A percentile compares a stretch with the other conserved stretches of the same genome.
phyloP scores from a whole-genome alignment of 2,113 vertebrate species.

The Fregata magnificens region DNA sequence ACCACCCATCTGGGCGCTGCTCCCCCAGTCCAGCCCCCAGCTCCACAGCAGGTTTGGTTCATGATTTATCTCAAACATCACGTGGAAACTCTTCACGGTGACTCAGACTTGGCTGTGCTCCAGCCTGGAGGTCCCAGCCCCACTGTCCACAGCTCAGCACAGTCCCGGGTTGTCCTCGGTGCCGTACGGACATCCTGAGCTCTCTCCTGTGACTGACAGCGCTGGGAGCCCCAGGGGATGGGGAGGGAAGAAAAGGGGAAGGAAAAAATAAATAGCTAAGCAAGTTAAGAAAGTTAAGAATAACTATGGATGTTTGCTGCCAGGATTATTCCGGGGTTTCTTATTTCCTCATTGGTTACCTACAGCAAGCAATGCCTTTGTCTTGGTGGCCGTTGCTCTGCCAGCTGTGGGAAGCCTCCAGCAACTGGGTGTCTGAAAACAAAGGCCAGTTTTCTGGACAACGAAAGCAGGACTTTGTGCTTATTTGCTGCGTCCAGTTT shows the following conservation, averaged over 20 bases:
- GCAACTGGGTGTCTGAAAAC: conserved; percentile 48
- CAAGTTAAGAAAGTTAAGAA: conserved; percentile 47
- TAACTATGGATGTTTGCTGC: conserved; percentile 64
- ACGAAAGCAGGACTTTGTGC: conserved; percentile 51
- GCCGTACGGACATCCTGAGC: neutral
- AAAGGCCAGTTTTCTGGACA: conserved; percentile 57
- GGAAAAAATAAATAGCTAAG: neutral
- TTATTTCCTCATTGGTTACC: conserved; percentile 21
- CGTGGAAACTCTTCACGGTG: neutral
- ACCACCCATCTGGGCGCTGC: too few species aligned
- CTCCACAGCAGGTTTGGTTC: neutral
- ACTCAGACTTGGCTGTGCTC: too few species aligned
- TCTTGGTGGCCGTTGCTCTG: conserved; percentile 60
- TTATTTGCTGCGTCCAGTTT: conserved; percentile 60
- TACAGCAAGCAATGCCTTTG: conserved; percentile 42
- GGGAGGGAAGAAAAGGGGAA: neutral
- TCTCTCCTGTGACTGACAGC: neutral
- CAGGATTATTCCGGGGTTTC: conserved; percentile 60
- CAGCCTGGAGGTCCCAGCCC: neutral
- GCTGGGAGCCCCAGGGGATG: neutral
- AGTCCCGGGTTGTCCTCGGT: neutral
- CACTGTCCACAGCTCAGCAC: neutral
- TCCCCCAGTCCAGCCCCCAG: neutral
- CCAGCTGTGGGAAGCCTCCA: conserved; percentile 46
- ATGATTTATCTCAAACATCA: neutral